Evolutionary conservation across 1,140 invertebrate genomes (phyloP).

Genomic region (Drosophila sechellia): DNA sequence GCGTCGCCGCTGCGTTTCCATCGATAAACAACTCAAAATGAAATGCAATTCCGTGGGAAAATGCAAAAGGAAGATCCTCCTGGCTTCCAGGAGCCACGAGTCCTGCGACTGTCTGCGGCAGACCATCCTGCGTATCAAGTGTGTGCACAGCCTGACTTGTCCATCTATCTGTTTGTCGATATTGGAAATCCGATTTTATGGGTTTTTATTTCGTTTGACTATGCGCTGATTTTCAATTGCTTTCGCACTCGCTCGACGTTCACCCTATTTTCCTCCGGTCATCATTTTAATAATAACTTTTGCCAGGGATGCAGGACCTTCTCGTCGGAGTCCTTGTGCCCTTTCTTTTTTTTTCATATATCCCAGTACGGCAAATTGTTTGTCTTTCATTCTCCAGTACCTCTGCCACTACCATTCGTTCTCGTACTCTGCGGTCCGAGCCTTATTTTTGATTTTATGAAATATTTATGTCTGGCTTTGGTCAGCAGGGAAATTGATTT

Average conservation of each 20-base stretch:
- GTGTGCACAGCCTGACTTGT: conserved; percentile 27
- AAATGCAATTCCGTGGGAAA: conserved; percentile 70
- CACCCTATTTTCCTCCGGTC: conserved; percentile 4
- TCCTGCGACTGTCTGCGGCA: conserved; percentile 15
- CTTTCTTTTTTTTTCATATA: not conserved
- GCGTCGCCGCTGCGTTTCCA: conserved; percentile 37
- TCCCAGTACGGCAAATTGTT: conserved; percentile 46
- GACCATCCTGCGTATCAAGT: conserved; percentile 36
- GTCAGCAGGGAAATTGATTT: conserved; percentile 82
- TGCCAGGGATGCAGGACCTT: conserved; percentile 24
- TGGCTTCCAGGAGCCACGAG: conserved; percentile 10
- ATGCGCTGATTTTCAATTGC: conserved; percentile 77
- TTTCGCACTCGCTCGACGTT: conserved; percentile 2
- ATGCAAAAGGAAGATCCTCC: conserved; percentile 40
- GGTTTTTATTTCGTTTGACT: conserved; percentile 80
- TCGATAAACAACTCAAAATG: conserved; percentile 77
- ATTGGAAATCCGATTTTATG: conserved; percentile 81
- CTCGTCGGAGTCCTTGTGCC: not conserved
- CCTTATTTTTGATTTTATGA: conserved; percentile 58
- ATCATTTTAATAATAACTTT: conserved; percentile 69
- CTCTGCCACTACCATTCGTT: not conserved
- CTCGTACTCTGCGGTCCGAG: conserved; percentile 8
- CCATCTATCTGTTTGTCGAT: conserved; percentile 67
- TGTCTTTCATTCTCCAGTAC: conserved; percentile 50
- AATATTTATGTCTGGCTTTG: conserved; percentile 71